Evolutionary conservation across 2,888 invertebrate species (phyloP).

Genomic region (Lordiphosa fenestrarum): DNA sequence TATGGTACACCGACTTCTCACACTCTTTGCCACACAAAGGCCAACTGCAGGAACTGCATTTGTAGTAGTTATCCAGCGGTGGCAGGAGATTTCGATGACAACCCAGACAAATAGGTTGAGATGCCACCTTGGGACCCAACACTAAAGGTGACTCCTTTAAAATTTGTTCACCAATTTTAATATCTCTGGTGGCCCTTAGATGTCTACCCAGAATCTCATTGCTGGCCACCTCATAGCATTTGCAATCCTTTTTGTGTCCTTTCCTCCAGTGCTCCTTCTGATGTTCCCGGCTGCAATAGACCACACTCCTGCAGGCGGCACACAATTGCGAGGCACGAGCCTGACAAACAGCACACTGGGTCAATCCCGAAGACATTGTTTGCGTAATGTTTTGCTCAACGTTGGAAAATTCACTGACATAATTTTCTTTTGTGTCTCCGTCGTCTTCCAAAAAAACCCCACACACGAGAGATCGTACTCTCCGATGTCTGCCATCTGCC

Average conservation of each 20-base stretch:
- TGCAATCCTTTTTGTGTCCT: slow-evolving; percentile 85
- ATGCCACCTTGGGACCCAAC: slow-evolving; percentile 85
- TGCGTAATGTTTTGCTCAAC: slow-evolving; percentile 54
- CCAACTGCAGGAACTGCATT: slow-evolving; percentile 85
- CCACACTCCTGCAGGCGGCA: slow-evolving; percentile 85
- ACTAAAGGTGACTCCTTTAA: slow-evolving; percentile 85
- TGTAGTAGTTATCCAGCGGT: slow-evolving; percentile 81
- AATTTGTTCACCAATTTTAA: slow-evolving; percentile 85
- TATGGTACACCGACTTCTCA: slow-evolving; percentile 82
- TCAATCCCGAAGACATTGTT: slow-evolving; percentile 43
- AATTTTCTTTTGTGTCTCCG: slow-evolving; percentile 56
- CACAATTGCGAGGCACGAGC: slow-evolving; percentile 85
- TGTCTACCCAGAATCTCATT: slow-evolving; percentile 84
- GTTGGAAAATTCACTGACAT: slow-evolving; percentile 51
- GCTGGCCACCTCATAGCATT: slow-evolving; percentile 80
- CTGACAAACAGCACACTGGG: slow-evolving; percentile 83
- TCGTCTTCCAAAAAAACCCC: slow-evolving; percentile 17
- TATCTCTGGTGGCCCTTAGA: slow-evolving; percentile 85
- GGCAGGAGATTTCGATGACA: slow-evolving; percentile 82
- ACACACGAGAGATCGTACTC: slow-evolving; percentile 16
- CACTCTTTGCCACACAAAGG: slow-evolving; percentile 85
- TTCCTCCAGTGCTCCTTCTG: slow-evolving; percentile 87
- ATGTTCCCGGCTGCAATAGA: slow-evolving; percentile 87
- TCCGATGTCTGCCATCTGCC: slow-evolving; percentile 37
- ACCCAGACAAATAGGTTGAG: slow-evolving; percentile 84